phyloP scores from a whole-genome alignment of 2,113 vertebrate species.

The Larimichthys crocea region DNA sequence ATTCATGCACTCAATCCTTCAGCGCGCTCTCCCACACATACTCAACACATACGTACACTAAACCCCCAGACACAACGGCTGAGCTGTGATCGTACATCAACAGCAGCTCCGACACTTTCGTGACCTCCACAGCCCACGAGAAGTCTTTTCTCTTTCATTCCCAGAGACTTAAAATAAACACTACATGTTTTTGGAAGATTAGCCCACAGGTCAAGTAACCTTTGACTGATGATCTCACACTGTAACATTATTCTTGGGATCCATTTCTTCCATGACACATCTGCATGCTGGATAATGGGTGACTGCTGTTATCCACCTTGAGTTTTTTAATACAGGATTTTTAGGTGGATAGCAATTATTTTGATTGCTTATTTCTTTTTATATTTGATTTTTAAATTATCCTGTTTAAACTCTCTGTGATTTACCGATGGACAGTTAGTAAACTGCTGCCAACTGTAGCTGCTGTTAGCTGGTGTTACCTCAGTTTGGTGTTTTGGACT shows the following conservation, averaged over 20 bases:
- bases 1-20: not conserved
- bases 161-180: not conserved
- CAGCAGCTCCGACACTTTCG: conserved; percentile 5
- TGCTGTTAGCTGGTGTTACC: no score
- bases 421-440: no score
- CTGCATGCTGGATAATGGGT: not conserved
- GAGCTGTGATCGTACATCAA: conserved; percentile 18
- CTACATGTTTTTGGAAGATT: not conserved
- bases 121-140: not conserved
- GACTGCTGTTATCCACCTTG: not conserved
- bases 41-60: conserved; percentile 12
- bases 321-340: no score
- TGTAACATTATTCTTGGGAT: not conserved
- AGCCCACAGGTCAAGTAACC: not conserved
- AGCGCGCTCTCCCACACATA: not conserved
- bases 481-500: no score
- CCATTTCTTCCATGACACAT: not conserved
- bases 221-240: not conserved
- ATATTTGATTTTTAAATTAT: no score
- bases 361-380: no score
- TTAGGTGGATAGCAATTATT: no score
- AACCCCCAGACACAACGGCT: not conserved
- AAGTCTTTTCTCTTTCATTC: not conserved
- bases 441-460: no score
- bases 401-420: no score